Conservation (phyloP, 2,888 invertebrate genomes). For the Cephus pulcher region DNA sequence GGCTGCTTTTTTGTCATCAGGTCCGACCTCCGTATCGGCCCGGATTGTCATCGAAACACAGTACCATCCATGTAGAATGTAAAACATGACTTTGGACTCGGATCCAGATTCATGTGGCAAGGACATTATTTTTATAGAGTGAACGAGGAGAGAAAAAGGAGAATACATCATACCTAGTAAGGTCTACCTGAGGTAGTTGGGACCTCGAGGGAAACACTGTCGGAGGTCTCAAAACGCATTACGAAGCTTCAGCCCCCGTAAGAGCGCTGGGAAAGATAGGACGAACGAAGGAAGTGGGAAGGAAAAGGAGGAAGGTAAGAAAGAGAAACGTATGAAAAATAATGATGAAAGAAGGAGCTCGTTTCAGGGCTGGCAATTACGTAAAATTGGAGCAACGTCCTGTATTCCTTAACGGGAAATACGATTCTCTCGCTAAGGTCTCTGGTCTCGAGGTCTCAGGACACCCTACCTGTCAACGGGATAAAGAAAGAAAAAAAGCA, state of each 20-base stretch:
- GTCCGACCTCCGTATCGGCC: neutral
- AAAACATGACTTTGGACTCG: neutral
- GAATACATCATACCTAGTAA: neutral
- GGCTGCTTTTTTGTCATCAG: neutral
- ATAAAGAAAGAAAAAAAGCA: neutral
- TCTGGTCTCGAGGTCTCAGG: neutral
- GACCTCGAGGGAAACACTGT: neutral
- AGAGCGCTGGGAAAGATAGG: neutral
- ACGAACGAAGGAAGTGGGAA: neutral
- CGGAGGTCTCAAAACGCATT: neutral
- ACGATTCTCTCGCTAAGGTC: neutral
- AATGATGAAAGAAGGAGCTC: neutral
- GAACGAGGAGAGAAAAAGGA: neutral
- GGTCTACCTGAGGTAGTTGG: neutral
- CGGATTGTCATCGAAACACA: neutral
- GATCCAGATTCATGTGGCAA: neutral
- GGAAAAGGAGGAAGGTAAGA: neutral
- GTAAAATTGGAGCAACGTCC: slow-evolving; percentile 4
- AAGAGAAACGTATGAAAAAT: neutral
- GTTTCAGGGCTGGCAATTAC: slow-evolving; percentile 6
- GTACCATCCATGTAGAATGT: neutral
- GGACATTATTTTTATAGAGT: neutral
- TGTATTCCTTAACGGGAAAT: neutral
- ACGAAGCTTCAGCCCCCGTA: neutral
- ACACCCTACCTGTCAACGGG: neutral